Conservation (phyloP, 2,797 vertebrate species). For the Masticophis lateralis region DNA sequence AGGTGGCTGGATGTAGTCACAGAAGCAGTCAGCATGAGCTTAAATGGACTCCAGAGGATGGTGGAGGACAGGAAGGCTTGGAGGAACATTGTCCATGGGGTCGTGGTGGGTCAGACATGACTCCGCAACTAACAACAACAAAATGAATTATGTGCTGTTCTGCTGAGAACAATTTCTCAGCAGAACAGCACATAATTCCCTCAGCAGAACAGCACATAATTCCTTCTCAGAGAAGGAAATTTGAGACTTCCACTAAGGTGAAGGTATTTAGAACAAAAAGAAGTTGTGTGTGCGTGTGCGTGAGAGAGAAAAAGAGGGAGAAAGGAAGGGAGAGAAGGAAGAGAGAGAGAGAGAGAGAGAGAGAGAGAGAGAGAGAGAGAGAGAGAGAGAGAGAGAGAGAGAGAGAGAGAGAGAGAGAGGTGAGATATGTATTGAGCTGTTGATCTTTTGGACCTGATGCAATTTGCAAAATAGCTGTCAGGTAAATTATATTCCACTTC, state of each 20-base stretch:
- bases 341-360: neutral
- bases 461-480: slow-evolving; percentile 43
- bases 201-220: too few relatives aligned
- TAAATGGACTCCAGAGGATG: too few relatives aligned
- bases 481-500: slow-evolving; percentile 29
- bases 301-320: neutral
- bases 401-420: neutral
- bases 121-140: too few relatives aligned
- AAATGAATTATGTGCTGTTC: neutral
- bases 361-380: neutral
- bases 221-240: slow-evolving; percentile 45
- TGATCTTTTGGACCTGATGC: slow-evolving; percentile 29
- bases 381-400: neutral
- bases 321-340: neutral
- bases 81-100: too few relatives aligned
- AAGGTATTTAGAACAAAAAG: slow-evolving; percentile 44
- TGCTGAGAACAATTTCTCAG: slow-evolving; percentile 28
- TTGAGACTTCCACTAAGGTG: slow-evolving; percentile 32
- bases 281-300: neutral
- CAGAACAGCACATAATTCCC: too few relatives aligned
- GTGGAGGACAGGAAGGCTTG: too few relatives aligned
- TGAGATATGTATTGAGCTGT: neutral
- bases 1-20: too few relatives aligned
- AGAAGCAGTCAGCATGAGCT: too few relatives aligned
- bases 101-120: too few relatives aligned